Base-by-base conservation (phyloP, 2,113 vertebrate species). In the Clarias magur region DNA sequence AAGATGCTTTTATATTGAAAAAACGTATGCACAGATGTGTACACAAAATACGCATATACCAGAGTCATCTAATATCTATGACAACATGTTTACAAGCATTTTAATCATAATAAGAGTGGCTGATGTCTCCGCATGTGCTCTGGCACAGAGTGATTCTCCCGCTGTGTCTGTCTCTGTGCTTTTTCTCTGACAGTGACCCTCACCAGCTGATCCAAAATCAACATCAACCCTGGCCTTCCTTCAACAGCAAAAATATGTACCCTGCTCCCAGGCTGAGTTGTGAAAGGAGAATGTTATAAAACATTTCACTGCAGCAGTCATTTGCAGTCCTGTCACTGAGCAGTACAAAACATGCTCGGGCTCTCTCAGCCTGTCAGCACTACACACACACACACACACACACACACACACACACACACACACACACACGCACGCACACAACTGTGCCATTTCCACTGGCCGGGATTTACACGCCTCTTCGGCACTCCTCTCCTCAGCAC, bases 401-500 rank as follows among this genome's bases (percentile, higher is more conserved):
- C 60, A 63, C 60, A 63, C 60, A 62, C 60, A 62, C 60, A 62
- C 60, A 62, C 60, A 62, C 60, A 62, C 60, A 23, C 19, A 25
- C 19, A 1, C 30, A 34, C 30, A 34, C 30, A 34, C 19, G 2
- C 34, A 3, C 34, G 2, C 73, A 1, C 21, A 56, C 75, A 78
- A 82, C 59, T 38, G 85, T 73, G 65, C 79, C 9, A 85, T 88
- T 90, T 90, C 89, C 88, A 83, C 89, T 48, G 38, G 42, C 88
- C 73, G 54, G 76, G 80, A n/a, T 81, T 80, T 81, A 65, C 76
- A 73, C 38, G 53, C 59, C 57, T 85, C n/a, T 79, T 54, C 19
- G 17, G 15, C 76, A 79, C 62, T 70, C 82, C 38, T 60, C 19
- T 38, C 30, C 82, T 53, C 19, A 38, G 30, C 72, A 84, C 34